Conservation (phyloP, 1,140 invertebrate species). For the Tribolium castaneum region DNA sequence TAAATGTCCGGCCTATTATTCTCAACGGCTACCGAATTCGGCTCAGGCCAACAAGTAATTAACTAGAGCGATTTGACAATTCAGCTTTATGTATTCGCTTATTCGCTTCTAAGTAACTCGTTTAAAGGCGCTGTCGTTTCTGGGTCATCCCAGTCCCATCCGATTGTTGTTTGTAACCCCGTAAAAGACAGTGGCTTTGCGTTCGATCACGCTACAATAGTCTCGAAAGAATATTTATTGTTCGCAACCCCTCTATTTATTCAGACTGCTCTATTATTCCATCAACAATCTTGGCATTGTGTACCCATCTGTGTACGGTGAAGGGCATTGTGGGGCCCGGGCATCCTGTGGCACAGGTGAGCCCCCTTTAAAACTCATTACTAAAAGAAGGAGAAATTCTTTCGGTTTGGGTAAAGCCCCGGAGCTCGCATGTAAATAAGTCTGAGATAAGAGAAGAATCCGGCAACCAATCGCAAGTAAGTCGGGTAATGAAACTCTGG, state of each 20-base stretch:
- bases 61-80: background rate
- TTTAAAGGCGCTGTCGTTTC: background rate
- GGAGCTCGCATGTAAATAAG: conserved; percentile 56
- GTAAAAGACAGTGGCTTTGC: conserved; percentile 43
- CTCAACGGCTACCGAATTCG: conserved; percentile 24
- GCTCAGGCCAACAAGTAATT: conserved; percentile 13
- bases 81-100: no score
- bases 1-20: conserved; percentile 36
- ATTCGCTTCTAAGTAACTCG: background rate
- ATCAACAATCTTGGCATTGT: conserved; percentile 58
- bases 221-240: conserved; percentile 42
- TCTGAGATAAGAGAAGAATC: conserved; percentile 60
- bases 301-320: conserved; percentile 56
- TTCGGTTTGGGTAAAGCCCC: background rate
- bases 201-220: conserved; percentile 36
- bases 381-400: background rate
- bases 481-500: conserved; percentile 59
- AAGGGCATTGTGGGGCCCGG: conserved; percentile 40
- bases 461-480: conserved; percentile 59
- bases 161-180: conserved; percentile 34
- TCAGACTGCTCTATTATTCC: conserved; percentile 59
- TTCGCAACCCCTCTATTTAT: conserved; percentile 55
- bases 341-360: conserved; percentile 33
- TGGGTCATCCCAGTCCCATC: conserved; percentile 44
- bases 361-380: background rate